A percentile compares a stretch with the other conserved stretches of the same genome.
phyloP scores from a whole-genome alignment of 2,797 vertebrate species.

The Lepidocolaptes lacrymiger region DNA sequence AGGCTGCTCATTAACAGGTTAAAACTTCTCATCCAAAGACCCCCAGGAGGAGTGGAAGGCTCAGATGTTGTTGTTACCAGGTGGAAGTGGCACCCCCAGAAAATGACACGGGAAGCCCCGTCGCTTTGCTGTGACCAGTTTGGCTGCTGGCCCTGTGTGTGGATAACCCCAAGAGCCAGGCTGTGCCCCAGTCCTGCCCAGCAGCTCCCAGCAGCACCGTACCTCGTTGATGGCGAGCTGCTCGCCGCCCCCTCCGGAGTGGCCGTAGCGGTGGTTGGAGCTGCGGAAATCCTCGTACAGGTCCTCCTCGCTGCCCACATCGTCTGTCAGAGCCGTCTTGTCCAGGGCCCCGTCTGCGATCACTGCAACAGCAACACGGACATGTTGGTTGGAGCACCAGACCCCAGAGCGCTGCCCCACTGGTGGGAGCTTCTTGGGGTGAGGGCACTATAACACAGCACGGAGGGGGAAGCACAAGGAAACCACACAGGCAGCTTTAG shows the following conservation, averaged over 20 bases:
- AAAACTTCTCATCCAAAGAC: not conserved
- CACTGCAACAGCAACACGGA: constrained; percentile 62
- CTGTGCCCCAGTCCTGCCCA: not conserved
- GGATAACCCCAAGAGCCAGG: not conserved
- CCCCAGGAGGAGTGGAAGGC: not conserved
- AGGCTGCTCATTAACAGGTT: not conserved
- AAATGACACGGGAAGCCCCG: not conserved
- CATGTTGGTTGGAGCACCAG: fast-evolving
- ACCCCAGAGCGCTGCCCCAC: not conserved
- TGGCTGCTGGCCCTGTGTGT: not conserved
- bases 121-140: not conserved
- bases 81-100: not conserved
- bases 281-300: constrained; percentile 87
- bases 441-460: fast-evolving
- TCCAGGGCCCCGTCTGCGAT: constrained; percentile 83
- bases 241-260: constrained; percentile 82
- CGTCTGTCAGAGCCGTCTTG: constrained; percentile 75
- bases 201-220: not conserved
- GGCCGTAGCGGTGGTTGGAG: constrained; percentile 85
- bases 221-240: constrained; percentile 85
- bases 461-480: not conserved
- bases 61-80: too few relatives aligned
- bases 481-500: fast-evolving
- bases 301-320: constrained; percentile 87
- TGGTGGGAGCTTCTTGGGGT: fast-evolving